Base-by-base conservation (phyloP, 1,140 invertebrate species). In the Saxidomus purpurata region DNA sequence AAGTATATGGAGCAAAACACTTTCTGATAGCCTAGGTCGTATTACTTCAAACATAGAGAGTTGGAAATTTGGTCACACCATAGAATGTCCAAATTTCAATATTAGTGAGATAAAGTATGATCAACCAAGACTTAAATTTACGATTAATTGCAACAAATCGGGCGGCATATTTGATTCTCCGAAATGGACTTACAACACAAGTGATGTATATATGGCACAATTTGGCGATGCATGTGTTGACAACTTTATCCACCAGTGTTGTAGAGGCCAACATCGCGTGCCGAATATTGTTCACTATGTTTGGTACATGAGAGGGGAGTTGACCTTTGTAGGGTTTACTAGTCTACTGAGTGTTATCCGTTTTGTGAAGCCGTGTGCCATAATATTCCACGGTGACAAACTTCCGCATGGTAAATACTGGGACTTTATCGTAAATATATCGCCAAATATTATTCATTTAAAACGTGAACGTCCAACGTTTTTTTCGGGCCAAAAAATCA, bases 271-370 rank as follows among this genome's bases (percentile, higher is more conserved):
- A 17, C 28, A 47, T 36, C 28, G 83, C 17, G 91, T 93, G 1
- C 92, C 92, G 25, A 91, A 90, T 31, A 87, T 93, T 69, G 85
- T 91, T 4, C 91, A 92, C 80, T 92, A 93, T 36, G 86, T 91
- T 0, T 87, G 87, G 77, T 92, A 91, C 38, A 71, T 49, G 17
- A 34, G 69, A 34, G 61, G 82, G n/a, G 52, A 82, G 8, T 84
- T 92, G 17, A 55, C 49, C n/a, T 90, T 92, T 52, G 59, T 87
- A 19, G 81, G 87, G 36, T 91, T 91, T 74, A 43, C 90, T 0
- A 89, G 89, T 59, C 34, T 92, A 15, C 11, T 90, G 6, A 90
- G 91, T 79, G 90, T 82, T 8, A 81, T 90, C 22, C 83, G 81
- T 17, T 74, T 83, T 36, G 83, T 87, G n/a, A 83, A 82, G 47